phyloP scores from a whole-genome alignment of 92 coral and sea anemone genomes.

The Epizoanthus stellaris region DNA sequence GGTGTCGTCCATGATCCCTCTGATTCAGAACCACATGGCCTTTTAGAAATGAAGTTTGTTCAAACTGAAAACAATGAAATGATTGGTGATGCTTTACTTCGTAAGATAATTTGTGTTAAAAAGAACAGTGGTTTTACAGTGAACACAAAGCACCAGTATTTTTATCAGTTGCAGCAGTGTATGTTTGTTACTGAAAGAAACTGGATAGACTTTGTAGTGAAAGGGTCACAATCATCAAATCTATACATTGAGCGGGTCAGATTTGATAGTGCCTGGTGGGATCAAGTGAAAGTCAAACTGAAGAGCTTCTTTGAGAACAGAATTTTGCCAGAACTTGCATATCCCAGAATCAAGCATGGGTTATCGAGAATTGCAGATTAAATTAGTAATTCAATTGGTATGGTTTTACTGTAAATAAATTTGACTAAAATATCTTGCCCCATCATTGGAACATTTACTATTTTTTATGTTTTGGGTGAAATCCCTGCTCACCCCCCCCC shows the following conservation, averaged over 20 bases:
- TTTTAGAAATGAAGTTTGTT: constrained; percentile 55
- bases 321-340: constrained; percentile 33
- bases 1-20: constrained; percentile 41
- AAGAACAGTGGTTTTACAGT: constrained; percentile 6
- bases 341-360: constrained; percentile 41
- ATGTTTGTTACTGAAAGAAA: constrained; percentile 50
- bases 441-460: no score
- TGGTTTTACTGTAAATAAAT: no score
- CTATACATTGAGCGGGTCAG: constrained; percentile 10
- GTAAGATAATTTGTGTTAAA: constrained; percentile 31
- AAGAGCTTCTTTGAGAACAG: constrained; percentile 1
- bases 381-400: neutral
- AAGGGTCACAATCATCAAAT: neutral
- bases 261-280: constrained; percentile 15
- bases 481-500: no score
- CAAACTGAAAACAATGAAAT: constrained; percentile 44
- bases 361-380: neutral
- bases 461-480: no score
- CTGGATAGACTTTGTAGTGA: constrained; percentile 44
- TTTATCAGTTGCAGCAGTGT: constrained; percentile 50
- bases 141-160: constrained; percentile 31
- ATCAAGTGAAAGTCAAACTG: neutral
- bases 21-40: constrained; percentile 47
- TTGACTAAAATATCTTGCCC: no score
- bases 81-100: constrained; percentile 36